These are phyloP conservation scores for Rotaria socialis DNA, from an alignment of 2,888 invertebrate genomes.

Conservation along the genomic window DNA sequence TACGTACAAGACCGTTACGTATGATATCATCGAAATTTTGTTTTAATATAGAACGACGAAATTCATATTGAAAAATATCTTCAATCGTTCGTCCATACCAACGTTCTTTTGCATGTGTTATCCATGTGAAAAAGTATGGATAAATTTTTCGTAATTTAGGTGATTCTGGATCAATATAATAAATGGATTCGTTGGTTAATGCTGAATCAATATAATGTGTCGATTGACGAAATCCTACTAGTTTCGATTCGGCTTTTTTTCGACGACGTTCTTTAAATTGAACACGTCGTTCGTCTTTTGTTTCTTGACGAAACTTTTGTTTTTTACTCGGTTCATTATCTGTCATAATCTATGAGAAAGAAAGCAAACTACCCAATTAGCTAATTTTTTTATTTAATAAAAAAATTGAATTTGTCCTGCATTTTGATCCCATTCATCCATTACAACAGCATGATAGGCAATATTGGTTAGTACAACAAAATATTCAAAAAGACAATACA, in stretches of 20 bases:
- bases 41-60: slow-evolving; percentile 66
- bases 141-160: slow-evolving; percentile 90
- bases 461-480: slow-evolving; percentile 43
- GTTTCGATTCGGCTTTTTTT: slow-evolving; percentile 36
- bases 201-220: not conserved
- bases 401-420: slow-evolving; percentile 4
- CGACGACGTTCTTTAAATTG: slow-evolving; percentile 42
- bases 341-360: not conserved
- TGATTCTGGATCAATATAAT: slow-evolving; percentile 71
- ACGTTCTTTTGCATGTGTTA: slow-evolving; percentile 88
- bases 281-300: slow-evolving; percentile 38
- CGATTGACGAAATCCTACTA: slow-evolving; percentile 42
- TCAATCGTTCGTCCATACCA: slow-evolving; percentile 83
- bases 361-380: not conserved
- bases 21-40: slow-evolving; percentile 60
- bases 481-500: slow-evolving; percentile 44
- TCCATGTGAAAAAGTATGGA: slow-evolving; percentile 92
- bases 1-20: slow-evolving; percentile 81
- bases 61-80: slow-evolving; percentile 86
- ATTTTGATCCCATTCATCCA: slow-evolving; percentile 40
- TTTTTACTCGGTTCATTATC: not conserved
- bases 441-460: slow-evolving; percentile 40
- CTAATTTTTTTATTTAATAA: not conserved
- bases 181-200: slow-evolving; percentile 71
- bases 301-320: not conserved